These are phyloP conservation scores for Plagodis pulveraria DNA, from an alignment of 2,888 invertebrate genomes.

Conservation along the genomic window DNA sequence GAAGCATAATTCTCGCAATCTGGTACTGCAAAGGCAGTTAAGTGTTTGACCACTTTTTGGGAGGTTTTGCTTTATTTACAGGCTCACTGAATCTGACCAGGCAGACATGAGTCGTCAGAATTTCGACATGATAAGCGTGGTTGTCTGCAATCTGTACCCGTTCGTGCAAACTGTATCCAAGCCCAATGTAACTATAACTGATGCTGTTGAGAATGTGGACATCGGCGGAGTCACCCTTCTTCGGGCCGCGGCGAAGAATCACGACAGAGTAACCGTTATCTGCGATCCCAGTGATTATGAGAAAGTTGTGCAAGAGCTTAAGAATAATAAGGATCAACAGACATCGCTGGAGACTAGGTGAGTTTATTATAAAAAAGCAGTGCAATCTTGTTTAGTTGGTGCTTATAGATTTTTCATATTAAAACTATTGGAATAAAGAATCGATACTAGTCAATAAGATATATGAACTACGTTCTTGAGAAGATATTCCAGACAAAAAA, in stretches of 20 bases:
- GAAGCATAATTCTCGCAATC: not conserved
- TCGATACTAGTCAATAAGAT: too few relatives aligned
- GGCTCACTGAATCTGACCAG: conserved; percentile 90
- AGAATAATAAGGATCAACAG: conserved; percentile 85
- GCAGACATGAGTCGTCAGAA: conserved; percentile 92
- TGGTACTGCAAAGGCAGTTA: too few relatives aligned
- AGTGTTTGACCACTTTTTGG: not conserved
- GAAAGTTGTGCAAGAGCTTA: conserved; percentile 89
- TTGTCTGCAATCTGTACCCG: conserved; percentile 98
- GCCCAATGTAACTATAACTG: conserved; percentile 90
- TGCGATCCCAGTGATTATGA: conserved; percentile 96
- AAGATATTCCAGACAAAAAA: too few relatives aligned
- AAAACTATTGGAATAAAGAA: too few relatives aligned
- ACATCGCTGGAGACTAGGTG: conserved; percentile 90
- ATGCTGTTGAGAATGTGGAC: conserved; percentile 98
- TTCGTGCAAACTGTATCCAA: conserved; percentile 95
- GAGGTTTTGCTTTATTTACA: conserved; percentile 46
- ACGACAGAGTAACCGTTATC: conserved; percentile 95
- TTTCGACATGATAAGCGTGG: conserved; percentile 92
- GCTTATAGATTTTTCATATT: too few relatives aligned
- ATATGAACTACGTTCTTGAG: too few relatives aligned
- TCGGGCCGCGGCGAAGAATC: conserved; percentile 98
- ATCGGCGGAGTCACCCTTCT: conserved; percentile 98
- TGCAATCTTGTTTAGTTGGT: too few relatives aligned
- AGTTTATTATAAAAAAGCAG: not conserved